Base-by-base conservation (phyloP, 2,888 invertebrate genomes). In the Clostera curtula region DNA sequence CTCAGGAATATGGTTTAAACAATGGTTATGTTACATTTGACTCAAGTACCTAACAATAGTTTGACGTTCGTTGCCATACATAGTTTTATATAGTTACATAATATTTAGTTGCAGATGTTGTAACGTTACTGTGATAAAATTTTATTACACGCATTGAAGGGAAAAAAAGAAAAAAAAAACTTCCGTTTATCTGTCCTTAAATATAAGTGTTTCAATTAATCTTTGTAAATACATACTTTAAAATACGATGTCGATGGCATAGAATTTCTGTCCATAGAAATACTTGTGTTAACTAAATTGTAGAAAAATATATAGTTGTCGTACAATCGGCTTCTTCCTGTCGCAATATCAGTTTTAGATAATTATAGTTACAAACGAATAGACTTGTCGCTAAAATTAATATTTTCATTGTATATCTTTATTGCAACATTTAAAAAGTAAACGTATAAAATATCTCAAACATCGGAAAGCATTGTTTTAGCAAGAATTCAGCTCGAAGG, bases 121-220 rank as follows among this genome's bases (percentile, higher is more conserved):
- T 64, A 69, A 71, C 53, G 54, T 66, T 72, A 72, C 76, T 80
- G 80, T 80, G 79, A 80, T 80, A 77, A 66, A 53, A 60, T 56
- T 56, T 53, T 46, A 57, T 49, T 43, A 48, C 42, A 49, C 40
- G 49, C 54, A 41, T 35, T 31, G 25, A 43, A n/a, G n/a, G n/a
- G n/a, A 45, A 53, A 47, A 43, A 18, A 31, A 46, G 43, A 53
- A 52, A 51, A 41, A 46, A 49, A 41, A 29, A 26, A 21, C 13
- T 29, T 41, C 27, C 26, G 13, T 44, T 48, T 26, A 31, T 34
- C 32, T 33, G 8, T 25, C 24, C 27, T 17, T 31, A 40, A 34
- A 39, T 35, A 34, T 43, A 53, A 50, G 58, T 56, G 37, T 53
- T 56, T 33, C 28, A 30, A 38, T 48, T 37, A 30, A 52, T 46